phyloP scores from a whole-genome alignment of 1,140 invertebrate species.

The Lepidostoma basale region DNA sequence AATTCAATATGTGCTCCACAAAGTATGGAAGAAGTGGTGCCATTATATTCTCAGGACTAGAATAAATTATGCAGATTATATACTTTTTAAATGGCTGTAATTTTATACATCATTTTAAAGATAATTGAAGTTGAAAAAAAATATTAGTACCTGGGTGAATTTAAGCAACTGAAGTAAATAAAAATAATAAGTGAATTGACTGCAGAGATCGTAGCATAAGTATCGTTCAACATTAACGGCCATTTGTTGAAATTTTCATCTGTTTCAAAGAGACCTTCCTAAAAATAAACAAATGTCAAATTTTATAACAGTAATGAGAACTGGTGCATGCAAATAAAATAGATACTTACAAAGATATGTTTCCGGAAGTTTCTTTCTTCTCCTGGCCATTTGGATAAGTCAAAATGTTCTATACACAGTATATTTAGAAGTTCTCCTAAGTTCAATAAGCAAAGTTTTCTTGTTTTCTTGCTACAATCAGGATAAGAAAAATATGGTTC shows the following conservation, averaged over 20 bases:
- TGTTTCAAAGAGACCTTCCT: conserved; percentile 37
- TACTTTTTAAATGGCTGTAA: not conserved
- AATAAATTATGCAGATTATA: not conserved
- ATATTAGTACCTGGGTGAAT: conserved; percentile 26
- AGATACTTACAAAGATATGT: conserved; percentile 38
- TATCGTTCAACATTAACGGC: conserved; percentile 33
- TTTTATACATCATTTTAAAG: not conserved
- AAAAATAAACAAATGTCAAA: conserved; percentile 5
- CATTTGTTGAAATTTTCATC: conserved; percentile 25
- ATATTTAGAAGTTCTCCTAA: conserved; percentile 32
- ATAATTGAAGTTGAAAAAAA: not conserved
- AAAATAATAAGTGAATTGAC: conserved; percentile 36
- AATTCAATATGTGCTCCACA: conserved; percentile 33
- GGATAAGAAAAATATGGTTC: not conserved
- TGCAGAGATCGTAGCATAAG: conserved; percentile 15
- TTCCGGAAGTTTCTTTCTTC: conserved; percentile 26
- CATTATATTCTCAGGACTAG: conserved; percentile 4
- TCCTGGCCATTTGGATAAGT: conserved; percentile 34
- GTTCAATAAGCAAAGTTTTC: conserved; percentile 33
- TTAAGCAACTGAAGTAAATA: conserved; percentile 39
- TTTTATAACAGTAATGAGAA: not conserved
- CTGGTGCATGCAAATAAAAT: not conserved
- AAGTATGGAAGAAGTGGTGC: conserved; percentile 32
- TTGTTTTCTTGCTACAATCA: conserved; percentile 19
- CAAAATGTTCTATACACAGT: conserved; percentile 27